phyloP scores from a whole-genome alignment of 2,888 invertebrate species.

The Pseudococcus jackbeardsleyi region DNA sequence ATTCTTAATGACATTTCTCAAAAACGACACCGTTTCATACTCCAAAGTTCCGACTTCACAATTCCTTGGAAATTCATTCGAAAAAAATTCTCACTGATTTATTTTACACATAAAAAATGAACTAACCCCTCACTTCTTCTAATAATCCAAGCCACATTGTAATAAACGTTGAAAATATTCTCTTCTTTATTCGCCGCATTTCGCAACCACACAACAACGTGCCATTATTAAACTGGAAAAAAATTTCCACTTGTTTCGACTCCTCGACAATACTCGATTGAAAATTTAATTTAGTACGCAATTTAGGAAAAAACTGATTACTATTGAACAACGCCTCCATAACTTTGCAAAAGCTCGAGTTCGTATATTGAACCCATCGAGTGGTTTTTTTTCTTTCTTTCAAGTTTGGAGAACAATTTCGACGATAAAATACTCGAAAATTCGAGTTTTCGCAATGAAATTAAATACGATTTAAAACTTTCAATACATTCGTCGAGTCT shows the following conservation, averaged over 20 bases:
- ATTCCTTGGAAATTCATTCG: too few species aligned
- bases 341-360: background rate
- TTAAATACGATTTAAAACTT: conserved; percentile 30
- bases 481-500: conserved; percentile 2
- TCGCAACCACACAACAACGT: background rate
- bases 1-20: too few species aligned
- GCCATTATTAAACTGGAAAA: background rate
- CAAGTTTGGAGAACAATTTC: background rate
- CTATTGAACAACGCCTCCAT: background rate
- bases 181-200: background rate
- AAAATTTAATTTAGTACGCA: background rate
- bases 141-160: background rate
- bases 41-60: too few species aligned
- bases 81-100: too few species aligned
- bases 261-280: background rate
- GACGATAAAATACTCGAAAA: conserved; percentile 31
- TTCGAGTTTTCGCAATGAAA: background rate
- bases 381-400: background rate
- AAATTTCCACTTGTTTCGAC: background rate
- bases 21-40: too few species aligned
- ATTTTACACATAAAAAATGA: too few species aligned
- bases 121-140: too few species aligned
- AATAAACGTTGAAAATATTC: background rate
- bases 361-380: conserved; percentile 1
- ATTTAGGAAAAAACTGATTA: background rate